Evolutionary conservation across 2,888 invertebrate species (phyloP).

Genomic region (Brenthis daphne): DNA sequence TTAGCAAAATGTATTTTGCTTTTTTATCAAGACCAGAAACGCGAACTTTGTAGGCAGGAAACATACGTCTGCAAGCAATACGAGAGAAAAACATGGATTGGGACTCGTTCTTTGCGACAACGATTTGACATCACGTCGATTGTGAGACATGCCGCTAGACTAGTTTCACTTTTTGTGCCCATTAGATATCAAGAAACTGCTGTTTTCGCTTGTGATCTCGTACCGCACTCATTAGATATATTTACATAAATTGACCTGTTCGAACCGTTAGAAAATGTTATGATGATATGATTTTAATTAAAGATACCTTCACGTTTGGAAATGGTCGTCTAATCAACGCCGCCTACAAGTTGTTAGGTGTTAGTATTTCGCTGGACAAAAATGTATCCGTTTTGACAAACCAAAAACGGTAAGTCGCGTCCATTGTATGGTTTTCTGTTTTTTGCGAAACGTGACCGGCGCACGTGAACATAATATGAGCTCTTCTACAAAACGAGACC

Average conservation of each 20-base stretch:
- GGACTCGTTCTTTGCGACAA: constrained; percentile 76
- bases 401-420: constrained; percentile 62
- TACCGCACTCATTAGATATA: constrained; percentile 60
- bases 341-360: constrained; percentile 55
- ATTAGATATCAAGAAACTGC: constrained; percentile 57
- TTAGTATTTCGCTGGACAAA: constrained; percentile 63
- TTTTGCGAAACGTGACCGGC: constrained; percentile 42
- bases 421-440: constrained; percentile 63
- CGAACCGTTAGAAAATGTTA: neutral
- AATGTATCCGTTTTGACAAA: constrained; percentile 60
- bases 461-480: constrained; percentile 64
- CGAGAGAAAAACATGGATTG: constrained; percentile 80
- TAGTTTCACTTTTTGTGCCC: constrained; percentile 70
- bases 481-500: constrained; percentile 6
- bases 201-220: constrained; percentile 77
- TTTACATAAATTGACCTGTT: constrained; percentile 36
- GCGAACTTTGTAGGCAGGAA: constrained; percentile 98
- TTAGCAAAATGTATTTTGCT: constrained; percentile 97
- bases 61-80: constrained; percentile 95
- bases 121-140: constrained; percentile 79
- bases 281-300: neutral
- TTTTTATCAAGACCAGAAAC: constrained; percentile 98
- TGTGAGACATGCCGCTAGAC: constrained; percentile 74
- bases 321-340: neutral
- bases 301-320: neutral